These are phyloP conservation scores for Diloba caeruleocephala DNA, from an alignment of 2,888 invertebrate species.

Conservation along the genomic window DNA sequence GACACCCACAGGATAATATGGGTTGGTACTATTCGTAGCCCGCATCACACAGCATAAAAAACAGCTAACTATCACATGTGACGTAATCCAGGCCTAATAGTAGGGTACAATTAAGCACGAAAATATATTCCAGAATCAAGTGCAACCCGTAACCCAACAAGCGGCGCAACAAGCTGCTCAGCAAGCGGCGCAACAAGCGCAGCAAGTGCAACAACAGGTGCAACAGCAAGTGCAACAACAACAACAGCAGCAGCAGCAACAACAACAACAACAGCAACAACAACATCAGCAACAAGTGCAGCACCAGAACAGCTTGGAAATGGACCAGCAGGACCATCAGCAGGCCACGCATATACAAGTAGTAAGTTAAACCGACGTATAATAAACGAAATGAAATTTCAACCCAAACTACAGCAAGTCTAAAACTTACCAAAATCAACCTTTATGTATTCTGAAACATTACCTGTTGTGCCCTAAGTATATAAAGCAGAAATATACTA, in stretches of 20 bases:
- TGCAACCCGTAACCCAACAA: constrained; percentile 76
- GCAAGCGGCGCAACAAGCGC: constrained; percentile 61
- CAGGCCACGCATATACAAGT: constrained; percentile 87
- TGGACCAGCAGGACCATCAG: constrained; percentile 83
- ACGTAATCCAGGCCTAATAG: too few species aligned
- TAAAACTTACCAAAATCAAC: too few species aligned
- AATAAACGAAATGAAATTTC: too few species aligned
- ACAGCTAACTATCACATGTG: too few species aligned
- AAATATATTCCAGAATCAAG: constrained; percentile 47
- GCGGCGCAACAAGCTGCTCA: constrained; percentile 75
- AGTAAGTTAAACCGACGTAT: constrained; percentile 60
- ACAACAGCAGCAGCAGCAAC: constrained; percentile 72
- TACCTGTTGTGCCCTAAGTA: too few species aligned
- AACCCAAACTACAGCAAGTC: too few species aligned
- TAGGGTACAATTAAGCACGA: not conserved
- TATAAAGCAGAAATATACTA: too few species aligned
- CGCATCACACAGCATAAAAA: too few species aligned
- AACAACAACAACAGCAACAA: constrained; percentile 70
- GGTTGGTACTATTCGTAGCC: too few species aligned
- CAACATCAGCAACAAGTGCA: constrained; percentile 68
- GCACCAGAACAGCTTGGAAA: constrained; percentile 78
- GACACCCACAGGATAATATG: too few species aligned
- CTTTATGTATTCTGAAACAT: too few species aligned
- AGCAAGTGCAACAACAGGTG: constrained; percentile 60
- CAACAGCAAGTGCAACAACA: constrained; percentile 70